Percentiles rank a stretch among this genome's conserved stretches.
Evolutionary conservation across 2,113 vertebrate genomes (phyloP).

Genomic region (Hirundichthys speculiger): DNA sequence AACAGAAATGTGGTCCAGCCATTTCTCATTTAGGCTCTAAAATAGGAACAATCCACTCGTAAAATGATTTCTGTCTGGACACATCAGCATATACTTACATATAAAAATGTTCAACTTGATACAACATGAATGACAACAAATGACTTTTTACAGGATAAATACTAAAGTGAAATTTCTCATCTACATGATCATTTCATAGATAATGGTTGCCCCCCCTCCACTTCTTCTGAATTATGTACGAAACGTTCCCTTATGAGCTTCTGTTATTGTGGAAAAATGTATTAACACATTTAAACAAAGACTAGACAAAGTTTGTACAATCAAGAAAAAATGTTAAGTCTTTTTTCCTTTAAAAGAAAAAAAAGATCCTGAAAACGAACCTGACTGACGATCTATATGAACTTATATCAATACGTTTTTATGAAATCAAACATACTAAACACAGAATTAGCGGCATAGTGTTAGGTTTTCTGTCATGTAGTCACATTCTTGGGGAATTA

Average conservation of each 20-base stretch:
- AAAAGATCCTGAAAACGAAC: background rate
- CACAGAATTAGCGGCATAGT: too few species aligned
- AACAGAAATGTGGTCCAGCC: conserved; percentile 68
- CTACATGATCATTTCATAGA: conserved; percentile 81
- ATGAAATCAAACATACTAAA: too few species aligned
- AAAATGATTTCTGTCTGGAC: conserved; percentile 68
- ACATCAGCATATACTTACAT: conserved; percentile 70
- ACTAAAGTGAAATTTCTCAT: conserved; percentile 64
- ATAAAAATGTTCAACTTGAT: conserved; percentile 84
- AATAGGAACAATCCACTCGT: conserved; percentile 60
- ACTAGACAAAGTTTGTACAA: too few species aligned
- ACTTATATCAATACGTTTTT: too few species aligned
- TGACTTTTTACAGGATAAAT: conserved; percentile 42
- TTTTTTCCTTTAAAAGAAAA: too few species aligned
- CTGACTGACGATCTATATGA: background rate
- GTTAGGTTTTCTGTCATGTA: too few species aligned
- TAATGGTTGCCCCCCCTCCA: conserved; percentile 95
- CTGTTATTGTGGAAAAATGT: background rate
- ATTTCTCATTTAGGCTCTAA: conserved; percentile 44
- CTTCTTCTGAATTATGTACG: conserved; percentile 14
- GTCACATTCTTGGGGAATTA: too few species aligned
- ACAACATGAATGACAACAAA: conserved; percentile 73
- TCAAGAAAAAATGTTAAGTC: too few species aligned
- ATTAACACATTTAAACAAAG: background rate
- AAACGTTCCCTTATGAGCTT: background rate